Evolutionary conservation across 35 echinoderm and acorn worm genomes (phyloP), one percentile per base, ranked within the genome.

Genomic region (Ophioderma brevispina): DNA sequence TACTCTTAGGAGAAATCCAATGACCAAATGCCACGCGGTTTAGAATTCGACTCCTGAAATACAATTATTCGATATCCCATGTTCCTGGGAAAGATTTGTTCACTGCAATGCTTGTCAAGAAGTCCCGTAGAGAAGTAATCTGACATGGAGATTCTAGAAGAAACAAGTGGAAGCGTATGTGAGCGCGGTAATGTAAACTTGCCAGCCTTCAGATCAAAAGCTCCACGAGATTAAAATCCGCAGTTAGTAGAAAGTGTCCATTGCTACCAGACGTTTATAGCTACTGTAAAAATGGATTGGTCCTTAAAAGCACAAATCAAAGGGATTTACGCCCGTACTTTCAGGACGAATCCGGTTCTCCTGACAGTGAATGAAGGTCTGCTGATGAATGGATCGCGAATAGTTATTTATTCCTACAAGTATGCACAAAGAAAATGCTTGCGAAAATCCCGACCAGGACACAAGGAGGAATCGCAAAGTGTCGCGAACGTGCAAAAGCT

Each of bases 11-110:
- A 85, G 38, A 83, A 25, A 82, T 87, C 1, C 77, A 37, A 2
- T 80, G 32, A 86, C 50, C 84, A 86, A 86, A 43, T 39, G 36
- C 37, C 39, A 33, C 90, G 87, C 41, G 95, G 37, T 90, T 94
- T 40, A 32, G 87, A 14, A 87, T 97, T 77, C 70, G 78, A 10
- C 42, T 97, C 19, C 90, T 91, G 92, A 77, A 85, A 18, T 97
- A 86, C 46, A 41, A 64, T 76, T 91, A 80, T 31, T 39, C 8
- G 11, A 84, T 90, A 19, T 25, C 35, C 10, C 87, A 87, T 79
- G 87, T 87, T 11, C 46, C 46, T 11, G 46, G 46, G 21, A 52
- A 52, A 21, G 81, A 86, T 4, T 42, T 96, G 25, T 63, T 40
- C 42, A 91, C 76, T 15, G 55, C 86, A 0, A 92, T 78, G 76